Conservation (phyloP, 2,113 vertebrate genomes). For the Varanus komodoensis region DNA sequence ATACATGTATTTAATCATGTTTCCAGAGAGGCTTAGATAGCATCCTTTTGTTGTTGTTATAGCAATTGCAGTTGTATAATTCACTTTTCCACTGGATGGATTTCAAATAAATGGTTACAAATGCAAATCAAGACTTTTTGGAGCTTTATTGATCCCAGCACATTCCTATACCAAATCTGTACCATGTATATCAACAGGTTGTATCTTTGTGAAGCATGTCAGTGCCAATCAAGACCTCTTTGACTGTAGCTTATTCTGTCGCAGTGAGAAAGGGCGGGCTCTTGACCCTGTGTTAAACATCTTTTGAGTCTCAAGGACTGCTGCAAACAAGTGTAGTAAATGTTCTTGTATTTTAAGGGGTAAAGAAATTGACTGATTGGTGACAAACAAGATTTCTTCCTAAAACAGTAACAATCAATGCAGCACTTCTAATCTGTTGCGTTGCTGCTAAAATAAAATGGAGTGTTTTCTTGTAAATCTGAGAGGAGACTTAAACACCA, state of each 20-base stretch:
- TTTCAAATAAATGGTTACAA: neutral
- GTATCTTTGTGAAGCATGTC: neutral
- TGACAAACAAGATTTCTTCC: neutral
- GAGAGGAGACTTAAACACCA: neutral
- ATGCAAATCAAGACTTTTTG: neutral
- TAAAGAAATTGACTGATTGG: neutral
- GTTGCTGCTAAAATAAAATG: neutral
- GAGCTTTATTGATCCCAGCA: neutral
- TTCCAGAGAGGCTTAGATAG: slow-evolving; percentile 2
- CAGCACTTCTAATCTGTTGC: neutral
- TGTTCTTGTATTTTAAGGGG: neutral
- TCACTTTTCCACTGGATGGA: neutral
- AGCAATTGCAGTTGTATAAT: neutral
- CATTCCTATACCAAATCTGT: neutral
- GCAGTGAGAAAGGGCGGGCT: neutral
- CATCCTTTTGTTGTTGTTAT: neutral
- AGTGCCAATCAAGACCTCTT: neutral
- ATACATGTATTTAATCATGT: neutral
- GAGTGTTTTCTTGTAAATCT: neutral
- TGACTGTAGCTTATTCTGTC: neutral
- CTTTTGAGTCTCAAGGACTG: neutral
- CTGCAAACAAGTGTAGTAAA: neutral
- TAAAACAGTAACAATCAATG: neutral
- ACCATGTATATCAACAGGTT: neutral
- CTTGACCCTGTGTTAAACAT: neutral